Percentiles rank a stretch among this genome's conserved stretches.
These are phyloP conservation scores for Oreochromis grahami DNA, from an alignment of 2,797 vertebrate genomes.

Conservation along the genomic window DNA sequence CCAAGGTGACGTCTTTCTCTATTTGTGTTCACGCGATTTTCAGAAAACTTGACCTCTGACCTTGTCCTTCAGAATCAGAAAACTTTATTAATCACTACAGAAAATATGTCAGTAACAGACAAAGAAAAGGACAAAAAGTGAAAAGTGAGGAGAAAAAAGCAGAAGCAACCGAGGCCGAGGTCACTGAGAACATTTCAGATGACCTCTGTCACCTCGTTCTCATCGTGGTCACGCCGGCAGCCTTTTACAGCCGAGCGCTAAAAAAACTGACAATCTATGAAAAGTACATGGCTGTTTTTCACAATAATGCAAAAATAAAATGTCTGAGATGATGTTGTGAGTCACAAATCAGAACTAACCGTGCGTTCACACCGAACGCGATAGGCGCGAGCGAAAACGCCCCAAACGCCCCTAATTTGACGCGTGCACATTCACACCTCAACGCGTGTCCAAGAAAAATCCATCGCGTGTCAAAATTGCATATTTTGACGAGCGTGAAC, in stretches of 20 bases:
- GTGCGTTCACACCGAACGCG: too few relatives aligned
- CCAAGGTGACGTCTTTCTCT: not conserved
- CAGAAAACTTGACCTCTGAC: not conserved
- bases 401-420: too few relatives aligned
- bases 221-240: not conserved
- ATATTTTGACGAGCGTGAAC: too few relatives aligned
- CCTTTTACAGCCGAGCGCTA: not conserved
- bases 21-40: accelerated
- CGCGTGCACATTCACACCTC: too few relatives aligned
- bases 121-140: accelerated
- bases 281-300: accelerated
- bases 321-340: not conserved
- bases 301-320: not conserved
- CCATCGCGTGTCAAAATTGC: too few relatives aligned
- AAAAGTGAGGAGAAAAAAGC: not conserved
- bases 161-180: not conserved
- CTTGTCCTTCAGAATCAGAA: not conserved
- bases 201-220: not conserved
- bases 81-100: too few relatives aligned
- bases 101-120: not conserved
- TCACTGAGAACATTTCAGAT: not conserved
- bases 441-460: too few relatives aligned
- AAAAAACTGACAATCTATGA: accelerated
- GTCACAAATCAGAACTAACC: not conserved
- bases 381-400: too few relatives aligned